Base-by-base conservation (phyloP, 1,140 invertebrate genomes). In the Bombus terrestris region DNA sequence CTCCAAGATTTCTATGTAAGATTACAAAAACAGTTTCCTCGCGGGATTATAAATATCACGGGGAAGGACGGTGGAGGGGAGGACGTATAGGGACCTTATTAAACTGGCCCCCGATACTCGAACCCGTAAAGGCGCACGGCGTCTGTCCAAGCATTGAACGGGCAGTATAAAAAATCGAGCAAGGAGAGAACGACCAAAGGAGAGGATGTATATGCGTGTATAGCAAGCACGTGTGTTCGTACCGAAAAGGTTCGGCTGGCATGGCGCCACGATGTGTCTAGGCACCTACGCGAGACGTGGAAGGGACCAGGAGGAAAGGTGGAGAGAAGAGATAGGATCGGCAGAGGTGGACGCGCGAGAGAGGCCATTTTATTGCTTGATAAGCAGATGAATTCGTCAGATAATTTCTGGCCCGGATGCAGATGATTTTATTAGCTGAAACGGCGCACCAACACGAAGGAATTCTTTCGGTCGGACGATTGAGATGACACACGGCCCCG, bases 361-460 rank as follows among this genome's bases (percentile, higher is more conserved):
- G 64, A 68, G 72, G 64, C 79, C 88, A 91, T 94, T 95, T 95
- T 95, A 95, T 95, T 94, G 93, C 93, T 92, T 92, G 93, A 94
- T 94, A 95, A 95, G 92, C 92, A 93, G 93, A 92, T 93, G 93
- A 93, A 93, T 94, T 94, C 93, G 93, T 95, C 92, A 94, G 93
- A 93, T 93, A 92, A 93, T 93, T 92, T 88, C 85, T 86, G 86
- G 66, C 80, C 71, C 76, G 87, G 77, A 89, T 85, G 84, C 89
- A 91, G 90, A 95, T 92, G 93, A 94, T 95, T 94, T 94, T 94
- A 94, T 94, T 94, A 94, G 91, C 92, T 73, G 87, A 89, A 80
- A 87, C 88, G 74, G 69, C 32, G 72, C 25, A 62, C 53, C 57
- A 86, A 85, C 64, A 13, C 62, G 69, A 69, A 76, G 81, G 80